Base-by-base conservation (phyloP, 2,797 vertebrate species). In the Pelochelys cantorii region DNA sequence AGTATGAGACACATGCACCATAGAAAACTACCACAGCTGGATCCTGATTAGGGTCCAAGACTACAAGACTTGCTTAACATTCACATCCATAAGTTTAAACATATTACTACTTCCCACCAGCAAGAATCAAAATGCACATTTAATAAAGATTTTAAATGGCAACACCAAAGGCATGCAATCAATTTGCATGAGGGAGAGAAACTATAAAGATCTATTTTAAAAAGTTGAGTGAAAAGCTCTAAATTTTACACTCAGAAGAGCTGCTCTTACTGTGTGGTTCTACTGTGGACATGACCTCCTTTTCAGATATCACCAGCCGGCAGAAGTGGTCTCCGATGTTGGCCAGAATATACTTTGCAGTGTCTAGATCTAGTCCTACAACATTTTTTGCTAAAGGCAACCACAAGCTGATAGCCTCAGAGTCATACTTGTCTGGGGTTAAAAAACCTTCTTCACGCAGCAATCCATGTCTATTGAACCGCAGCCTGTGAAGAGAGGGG, bases 241-340 rank as follows among this genome's bases (percentile, higher is more conserved):
- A 48, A 48, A 27, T 52, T 77, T 52, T 52, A 17, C 14, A 27
- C 52, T 48, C 74, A 52, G 25, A 75, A 6, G 92, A 97, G 89
- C 37, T 84, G 90, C 8, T 97, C 98, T 98, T 98, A 98, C 98
- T 98, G 96, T 98, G 97, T 77, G 98, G 98, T 79, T 98, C 98
- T 87, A 98, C 97, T 0, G 98, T 98, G 90, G 98, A 97, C 98
- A 98, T 98, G 54, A 98, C 98, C 89, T 98, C 98, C 91, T 98
- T 98, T 55, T 98, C 98, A 83, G 98, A 98, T 96, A 98, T 98
- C 86, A 98, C 98, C 56, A 98, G 98, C 87, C 98, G 98, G 95
- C 98, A 98, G 88, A 98, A 98, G 93, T 98, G 98, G 92, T 98
- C 98, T 95, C 98, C 98, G 59, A 98, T 98, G 95, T 98, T 98